These are phyloP conservation scores for Nannoperca obscura DNA, from an alignment of 2,797 vertebrate species.

Conservation along the genomic window DNA sequence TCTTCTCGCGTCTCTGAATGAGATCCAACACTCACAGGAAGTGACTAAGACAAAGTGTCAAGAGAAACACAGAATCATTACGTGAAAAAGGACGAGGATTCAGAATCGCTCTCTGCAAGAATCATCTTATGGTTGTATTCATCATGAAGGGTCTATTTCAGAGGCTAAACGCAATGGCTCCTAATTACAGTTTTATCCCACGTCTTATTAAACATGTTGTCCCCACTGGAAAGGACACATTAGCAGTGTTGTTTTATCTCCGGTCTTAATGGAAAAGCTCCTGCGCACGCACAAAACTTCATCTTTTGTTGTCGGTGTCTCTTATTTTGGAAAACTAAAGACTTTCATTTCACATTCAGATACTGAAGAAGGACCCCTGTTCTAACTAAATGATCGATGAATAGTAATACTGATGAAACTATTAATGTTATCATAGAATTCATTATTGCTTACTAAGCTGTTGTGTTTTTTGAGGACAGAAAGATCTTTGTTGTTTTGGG, in stretches of 20 bases:
- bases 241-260: neutral
- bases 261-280: constrained; percentile 40
- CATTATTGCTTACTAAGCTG: neutral
- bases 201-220: neutral
- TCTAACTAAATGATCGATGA: constrained; percentile 38
- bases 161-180: neutral
- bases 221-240: neutral
- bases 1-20: neutral
- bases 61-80: neutral
- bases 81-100: neutral
- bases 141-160: neutral
- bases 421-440: neutral
- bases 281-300: constrained; percentile 8
- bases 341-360: constrained; percentile 39
- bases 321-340: constrained; percentile 17
- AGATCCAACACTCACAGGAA: constrained; percentile 1
- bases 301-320: constrained; percentile 27
- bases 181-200: constrained; percentile 12
- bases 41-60: neutral
- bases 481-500: neutral
- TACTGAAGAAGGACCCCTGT: constrained; percentile 24
- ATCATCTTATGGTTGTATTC: neutral
- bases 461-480: constrained; percentile 4
- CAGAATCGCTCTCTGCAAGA: neutral
- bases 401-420: neutral